Evolutionary conservation across 2,888 invertebrate genomes (phyloP).

Genomic region (Synanthedon tipuliformis): DNA sequence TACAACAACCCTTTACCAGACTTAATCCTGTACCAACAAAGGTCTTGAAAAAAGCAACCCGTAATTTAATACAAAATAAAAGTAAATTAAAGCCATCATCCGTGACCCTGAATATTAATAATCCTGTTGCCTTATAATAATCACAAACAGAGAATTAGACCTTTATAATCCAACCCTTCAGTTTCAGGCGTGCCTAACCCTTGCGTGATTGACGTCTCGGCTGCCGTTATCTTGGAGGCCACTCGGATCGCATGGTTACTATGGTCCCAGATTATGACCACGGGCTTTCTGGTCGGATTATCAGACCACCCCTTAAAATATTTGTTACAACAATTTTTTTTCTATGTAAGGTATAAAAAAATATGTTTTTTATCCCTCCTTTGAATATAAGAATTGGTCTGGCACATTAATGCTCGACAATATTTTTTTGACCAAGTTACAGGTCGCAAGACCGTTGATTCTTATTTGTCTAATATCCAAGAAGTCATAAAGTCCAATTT

Average conservation of each 20-base stretch:
- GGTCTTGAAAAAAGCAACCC: conserved; percentile 24
- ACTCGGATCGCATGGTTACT: conserved; percentile 24
- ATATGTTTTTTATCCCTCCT: no score
- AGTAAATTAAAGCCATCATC: conserved; percentile 46
- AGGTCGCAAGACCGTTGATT: no score
- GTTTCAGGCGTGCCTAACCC: conserved; percentile 46
- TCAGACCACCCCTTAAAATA: no score
- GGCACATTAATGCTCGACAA: no score
- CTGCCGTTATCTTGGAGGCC: conserved; percentile 39
- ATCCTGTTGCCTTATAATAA: conserved; percentile 35
- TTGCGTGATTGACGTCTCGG: conserved; percentile 57
- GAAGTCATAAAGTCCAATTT: no score
- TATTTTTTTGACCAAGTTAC: no score
- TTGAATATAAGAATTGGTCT: no score
- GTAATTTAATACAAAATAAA: conserved; percentile 46
- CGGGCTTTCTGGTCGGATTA: conserved; percentile 19
- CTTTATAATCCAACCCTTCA: conserved; percentile 65
- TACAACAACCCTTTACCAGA: not conserved
- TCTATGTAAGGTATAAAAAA: no score
- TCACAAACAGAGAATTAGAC: conserved; percentile 39
- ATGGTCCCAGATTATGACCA: conserved; percentile 32
- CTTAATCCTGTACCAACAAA: not conserved
- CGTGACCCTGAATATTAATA: conserved; percentile 53
- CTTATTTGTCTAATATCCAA: no score
- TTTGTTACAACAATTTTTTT: no score